These are phyloP conservation scores for Drosophila setosimentum DNA, from an alignment of 2,888 invertebrate species.

Conservation along the genomic window DNA sequence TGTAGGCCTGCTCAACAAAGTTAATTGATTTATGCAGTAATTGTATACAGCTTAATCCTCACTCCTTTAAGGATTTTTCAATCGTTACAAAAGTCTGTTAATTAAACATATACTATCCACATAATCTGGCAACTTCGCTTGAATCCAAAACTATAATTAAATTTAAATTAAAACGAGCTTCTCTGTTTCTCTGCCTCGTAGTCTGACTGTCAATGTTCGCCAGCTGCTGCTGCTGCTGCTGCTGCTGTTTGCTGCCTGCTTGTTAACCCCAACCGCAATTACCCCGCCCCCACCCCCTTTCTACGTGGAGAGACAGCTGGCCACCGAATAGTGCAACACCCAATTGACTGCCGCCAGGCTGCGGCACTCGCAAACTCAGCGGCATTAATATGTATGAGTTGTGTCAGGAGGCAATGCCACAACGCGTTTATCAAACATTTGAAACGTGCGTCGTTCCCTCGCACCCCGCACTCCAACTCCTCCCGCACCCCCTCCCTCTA, in stretches of 20 bases:
- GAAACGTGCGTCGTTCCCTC: slow-evolving; percentile 44
- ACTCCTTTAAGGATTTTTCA: background rate
- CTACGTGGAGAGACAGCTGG: background rate
- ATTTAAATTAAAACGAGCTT: slow-evolving; percentile 6
- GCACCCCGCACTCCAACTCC: background rate
- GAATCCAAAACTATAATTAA: slow-evolving; percentile 2
- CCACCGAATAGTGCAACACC: slow-evolving; percentile 45
- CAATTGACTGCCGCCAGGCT: slow-evolving; percentile 27
- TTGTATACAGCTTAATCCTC: background rate
- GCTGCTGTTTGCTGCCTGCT: slow-evolving; percentile 4
- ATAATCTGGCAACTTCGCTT: background rate
- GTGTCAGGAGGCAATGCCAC: slow-evolving; percentile 74
- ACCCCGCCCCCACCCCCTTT: background rate
- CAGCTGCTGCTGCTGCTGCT: slow-evolving; percentile 28
- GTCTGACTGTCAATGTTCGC: slow-evolving; percentile 22
- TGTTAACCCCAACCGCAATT: slow-evolving; percentile 18
- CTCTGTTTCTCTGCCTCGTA: background rate
- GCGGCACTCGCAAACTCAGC: slow-evolving; percentile 3
- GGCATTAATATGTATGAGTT: slow-evolving; percentile 74
- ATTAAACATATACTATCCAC: background rate
- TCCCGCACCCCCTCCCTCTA: background rate
- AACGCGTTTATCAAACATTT: slow-evolving; percentile 75
- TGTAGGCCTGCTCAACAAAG: background rate
- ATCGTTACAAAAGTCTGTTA: background rate
- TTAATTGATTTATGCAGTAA: background rate